Evolutionary conservation across 1,140 invertebrate species (phyloP).

Genomic region (Halictus rubicundus): DNA sequence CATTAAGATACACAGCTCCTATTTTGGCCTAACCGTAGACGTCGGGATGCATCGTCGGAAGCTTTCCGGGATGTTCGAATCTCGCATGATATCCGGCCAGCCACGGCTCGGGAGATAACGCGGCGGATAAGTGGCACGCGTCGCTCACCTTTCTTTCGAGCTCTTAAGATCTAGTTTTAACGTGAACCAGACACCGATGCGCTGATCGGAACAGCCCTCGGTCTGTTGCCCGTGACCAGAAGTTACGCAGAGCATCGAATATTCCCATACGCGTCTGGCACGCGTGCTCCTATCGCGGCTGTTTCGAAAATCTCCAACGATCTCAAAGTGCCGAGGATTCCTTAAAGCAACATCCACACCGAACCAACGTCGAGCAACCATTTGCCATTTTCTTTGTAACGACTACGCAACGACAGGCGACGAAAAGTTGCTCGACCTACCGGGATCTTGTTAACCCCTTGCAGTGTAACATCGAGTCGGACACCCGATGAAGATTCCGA

Average conservation of each 20-base stretch:
- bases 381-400: too few relatives aligned
- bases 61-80: neutral
- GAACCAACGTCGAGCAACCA: too few relatives aligned
- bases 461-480: too few relatives aligned
- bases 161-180: slow-evolving; percentile 17
- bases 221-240: slow-evolving; percentile 8
- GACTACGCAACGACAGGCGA: too few relatives aligned
- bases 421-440: too few relatives aligned
- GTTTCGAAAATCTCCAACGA: neutral
- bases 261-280: slow-evolving; percentile 31
- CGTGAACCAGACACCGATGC: slow-evolving; percentile 42
- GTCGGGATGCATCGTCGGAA: neutral
- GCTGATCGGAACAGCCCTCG: neutral
- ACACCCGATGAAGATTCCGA: too few relatives aligned
- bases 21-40: too few relatives aligned
- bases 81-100: slow-evolving; percentile 41
- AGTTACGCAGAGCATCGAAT: slow-evolving; percentile 25
- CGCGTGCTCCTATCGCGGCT: neutral
- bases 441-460: too few relatives aligned
- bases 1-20: too few relatives aligned
- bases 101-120: slow-evolving; percentile 45
- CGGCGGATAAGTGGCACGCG: slow-evolving; percentile 63
- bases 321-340: too few relatives aligned
- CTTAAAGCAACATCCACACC: too few relatives aligned
- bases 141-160: slow-evolving; percentile 41